A percentile compares a stretch with the other conserved stretches of the same genome.
These are phyloP conservation scores for Tolypeutes matacus DNA, from an alignment of 2,797 vertebrate genomes.

Conservation along the genomic window DNA sequence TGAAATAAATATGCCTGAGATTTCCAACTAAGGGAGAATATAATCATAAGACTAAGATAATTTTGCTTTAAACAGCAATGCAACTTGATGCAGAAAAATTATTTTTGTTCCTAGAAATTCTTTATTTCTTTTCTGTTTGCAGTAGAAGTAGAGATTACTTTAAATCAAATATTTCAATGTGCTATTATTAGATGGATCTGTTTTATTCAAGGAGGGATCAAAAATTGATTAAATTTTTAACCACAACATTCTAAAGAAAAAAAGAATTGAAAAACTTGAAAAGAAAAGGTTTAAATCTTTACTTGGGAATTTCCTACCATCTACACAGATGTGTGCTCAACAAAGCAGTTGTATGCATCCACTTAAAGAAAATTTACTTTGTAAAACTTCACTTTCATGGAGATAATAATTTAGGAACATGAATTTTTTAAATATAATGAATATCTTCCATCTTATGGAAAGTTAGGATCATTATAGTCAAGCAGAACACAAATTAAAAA, in stretches of 20 bases:
- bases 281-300: slow-evolving; percentile 35
- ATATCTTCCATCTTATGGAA: slow-evolving; percentile 33
- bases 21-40: slow-evolving; percentile 46
- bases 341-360: not conserved
- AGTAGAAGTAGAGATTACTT: not conserved
- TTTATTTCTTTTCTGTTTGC: slow-evolving; percentile 56
- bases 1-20: slow-evolving; percentile 45
- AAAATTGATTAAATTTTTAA: slow-evolving; percentile 56
- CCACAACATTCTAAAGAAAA: slow-evolving; percentile 22
- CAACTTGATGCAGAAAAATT: slow-evolving; percentile 30
- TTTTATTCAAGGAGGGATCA: slow-evolving; percentile 35
- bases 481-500: slow-evolving; percentile 38
- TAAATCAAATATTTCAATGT: slow-evolving; percentile 50
- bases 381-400: slow-evolving; percentile 15
- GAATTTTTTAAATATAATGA: slow-evolving; percentile 3
- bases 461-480: slow-evolving; percentile 2
- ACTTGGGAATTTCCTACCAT: slow-evolving; percentile 17
- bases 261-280: not conserved
- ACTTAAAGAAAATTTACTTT: not conserved
- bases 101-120: slow-evolving; percentile 18
- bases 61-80: slow-evolving; percentile 45
- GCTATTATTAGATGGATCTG: not conserved
- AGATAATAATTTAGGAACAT: not conserved
- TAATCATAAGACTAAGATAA: slow-evolving; percentile 32
- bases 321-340: not conserved